phyloP scores from a whole-genome alignment of 2,888 invertebrate genomes.

The Rhogogaster chlorosoma region DNA sequence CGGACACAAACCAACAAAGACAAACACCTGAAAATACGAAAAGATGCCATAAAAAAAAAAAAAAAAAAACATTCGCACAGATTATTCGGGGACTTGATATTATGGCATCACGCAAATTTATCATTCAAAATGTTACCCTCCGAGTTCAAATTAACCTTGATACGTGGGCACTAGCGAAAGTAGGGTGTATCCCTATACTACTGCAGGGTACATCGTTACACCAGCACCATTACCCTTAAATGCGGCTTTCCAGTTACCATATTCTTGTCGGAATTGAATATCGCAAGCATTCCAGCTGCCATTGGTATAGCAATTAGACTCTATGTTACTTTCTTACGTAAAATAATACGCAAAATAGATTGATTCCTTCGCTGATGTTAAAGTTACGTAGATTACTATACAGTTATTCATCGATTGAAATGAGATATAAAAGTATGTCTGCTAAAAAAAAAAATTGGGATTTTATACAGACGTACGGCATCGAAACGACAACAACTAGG shows the following conservation, averaged over 20 bases:
- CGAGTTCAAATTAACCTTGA: conserved; percentile 22
- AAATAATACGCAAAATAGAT: background rate
- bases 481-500: background rate
- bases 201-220: background rate
- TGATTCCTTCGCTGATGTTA: background rate
- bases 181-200: background rate
- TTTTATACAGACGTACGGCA: background rate
- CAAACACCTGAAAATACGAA: background rate
- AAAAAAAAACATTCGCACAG: background rate
- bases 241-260: background rate
- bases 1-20: background rate
- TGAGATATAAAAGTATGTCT: background rate
- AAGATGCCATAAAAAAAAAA: background rate
- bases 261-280: conserved; percentile 2
- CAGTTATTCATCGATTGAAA: background rate
- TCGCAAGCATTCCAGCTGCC: background rate
- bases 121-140: conserved; percentile 9
- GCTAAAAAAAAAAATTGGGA: conserved; percentile 15
- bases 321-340: background rate
- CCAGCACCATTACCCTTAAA: background rate
- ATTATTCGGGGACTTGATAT: background rate
- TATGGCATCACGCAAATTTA: background rate
- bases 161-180: background rate
- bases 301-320: background rate
- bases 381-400: background rate